A percentile compares a stretch with the other conserved stretches of the same genome.
These are phyloP conservation scores for Heliopora coerulea DNA, from an alignment of 92 coral and sea anemone genomes.

Conservation along the genomic window DNA sequence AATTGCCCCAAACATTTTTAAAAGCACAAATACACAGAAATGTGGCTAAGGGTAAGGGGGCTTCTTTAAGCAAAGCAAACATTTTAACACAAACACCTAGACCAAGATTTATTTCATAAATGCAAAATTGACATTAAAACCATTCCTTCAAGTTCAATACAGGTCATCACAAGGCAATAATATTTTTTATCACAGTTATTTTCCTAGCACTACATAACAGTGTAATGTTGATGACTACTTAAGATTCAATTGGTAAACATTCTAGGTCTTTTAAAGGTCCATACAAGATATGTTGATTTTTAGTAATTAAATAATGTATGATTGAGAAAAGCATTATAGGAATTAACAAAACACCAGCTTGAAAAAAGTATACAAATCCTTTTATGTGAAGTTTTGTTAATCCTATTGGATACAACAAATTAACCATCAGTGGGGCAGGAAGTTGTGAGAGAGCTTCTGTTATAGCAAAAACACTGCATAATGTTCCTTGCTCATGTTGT, in stretches of 20 bases:
- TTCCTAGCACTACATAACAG: too few species aligned
- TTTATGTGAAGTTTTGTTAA: slow-evolving; percentile 44
- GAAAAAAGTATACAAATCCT: slow-evolving; percentile 49
- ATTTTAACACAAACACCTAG: too few species aligned
- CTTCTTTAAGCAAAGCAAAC: too few species aligned
- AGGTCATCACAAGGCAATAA: too few species aligned
- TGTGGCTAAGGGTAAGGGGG: too few species aligned
- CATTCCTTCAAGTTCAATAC: too few species aligned
- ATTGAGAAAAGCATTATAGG: slow-evolving; percentile 33
- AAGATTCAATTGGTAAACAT: background rate
- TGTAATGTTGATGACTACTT: too few species aligned
- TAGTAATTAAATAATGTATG: slow-evolving; percentile 10
- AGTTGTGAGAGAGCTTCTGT: slow-evolving; percentile 45
- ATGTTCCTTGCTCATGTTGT: slow-evolving; percentile 51
- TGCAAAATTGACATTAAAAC: too few species aligned
- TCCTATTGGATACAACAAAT: slow-evolving; percentile 57
- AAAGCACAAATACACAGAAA: too few species aligned
- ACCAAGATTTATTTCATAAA: too few species aligned
- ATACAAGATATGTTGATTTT: slow-evolving; percentile 4
- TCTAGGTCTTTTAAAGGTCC: background rate
- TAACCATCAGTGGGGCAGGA: slow-evolving; percentile 42
- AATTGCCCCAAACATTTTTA: too few species aligned
- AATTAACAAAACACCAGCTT: slow-evolving; percentile 47
- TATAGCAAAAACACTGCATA: slow-evolving; percentile 52
- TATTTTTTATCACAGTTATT: too few species aligned